These are phyloP conservation scores for Panthera leo DNA, from an alignment of 2,113 vertebrate species.

Conservation along the genomic window DNA sequence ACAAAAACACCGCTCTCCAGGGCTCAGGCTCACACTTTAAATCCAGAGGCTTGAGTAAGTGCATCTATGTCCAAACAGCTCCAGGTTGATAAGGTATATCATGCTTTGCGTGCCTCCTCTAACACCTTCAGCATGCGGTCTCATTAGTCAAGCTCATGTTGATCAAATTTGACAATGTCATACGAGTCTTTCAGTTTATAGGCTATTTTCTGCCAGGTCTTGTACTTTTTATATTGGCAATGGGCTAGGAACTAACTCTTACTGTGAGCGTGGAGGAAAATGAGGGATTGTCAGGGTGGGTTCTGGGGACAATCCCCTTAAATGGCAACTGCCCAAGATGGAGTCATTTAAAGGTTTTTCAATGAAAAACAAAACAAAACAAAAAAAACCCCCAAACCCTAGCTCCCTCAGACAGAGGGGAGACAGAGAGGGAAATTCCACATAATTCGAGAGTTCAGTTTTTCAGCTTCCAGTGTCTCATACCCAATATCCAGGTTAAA, in stretches of 20 bases:
- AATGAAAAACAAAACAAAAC: neutral
- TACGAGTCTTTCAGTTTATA: neutral
- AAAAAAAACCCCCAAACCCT: too few species aligned
- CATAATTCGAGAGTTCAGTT: neutral
- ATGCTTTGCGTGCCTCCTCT: neutral
- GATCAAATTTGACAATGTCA: neutral
- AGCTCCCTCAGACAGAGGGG: neutral
- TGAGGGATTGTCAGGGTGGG: neutral
- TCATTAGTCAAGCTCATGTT: neutral
- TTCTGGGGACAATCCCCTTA: neutral
- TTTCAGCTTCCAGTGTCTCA: neutral
- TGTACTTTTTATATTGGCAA: neutral
- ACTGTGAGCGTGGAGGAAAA: neutral
- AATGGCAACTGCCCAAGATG: neutral
- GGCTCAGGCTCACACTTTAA: neutral
- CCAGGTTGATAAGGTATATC: neutral
- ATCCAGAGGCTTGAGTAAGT: neutral
- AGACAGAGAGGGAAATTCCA: neutral
- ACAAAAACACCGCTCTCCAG: neutral
- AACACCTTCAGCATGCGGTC: neutral
- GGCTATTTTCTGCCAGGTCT: neutral
- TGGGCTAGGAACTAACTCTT: neutral
- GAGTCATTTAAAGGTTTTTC: neutral
- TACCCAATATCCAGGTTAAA: neutral
- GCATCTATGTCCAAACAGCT: neutral